Evolutionary conservation across 2,888 invertebrate genomes (phyloP).

Genomic region (Microctonus aethiopoides): DNA sequence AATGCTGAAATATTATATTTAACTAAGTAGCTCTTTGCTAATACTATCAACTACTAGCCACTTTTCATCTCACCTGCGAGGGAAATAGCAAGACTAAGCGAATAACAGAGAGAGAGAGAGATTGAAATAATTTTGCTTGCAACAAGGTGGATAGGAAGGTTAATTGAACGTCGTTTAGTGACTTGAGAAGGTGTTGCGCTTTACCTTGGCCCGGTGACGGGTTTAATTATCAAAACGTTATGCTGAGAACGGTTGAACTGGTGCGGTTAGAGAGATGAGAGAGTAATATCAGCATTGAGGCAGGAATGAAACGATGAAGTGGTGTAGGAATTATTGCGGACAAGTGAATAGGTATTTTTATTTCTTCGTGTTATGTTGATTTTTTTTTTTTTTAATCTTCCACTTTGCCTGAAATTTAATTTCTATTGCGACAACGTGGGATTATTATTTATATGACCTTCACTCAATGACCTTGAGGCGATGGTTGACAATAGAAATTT

Average conservation of each 20-base stretch:
- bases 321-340: no score
- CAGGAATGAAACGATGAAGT: not conserved
- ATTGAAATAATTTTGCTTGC: slow-evolving; percentile 13
- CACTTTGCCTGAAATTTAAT: not conserved
- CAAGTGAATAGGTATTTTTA: not conserved
- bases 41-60: not conserved
- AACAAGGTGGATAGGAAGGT: slow-evolving; percentile 20
- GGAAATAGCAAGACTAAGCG: not conserved
- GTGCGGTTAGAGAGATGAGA: not conserved
- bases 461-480: slow-evolving; percentile 4
- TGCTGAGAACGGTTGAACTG: not conserved
- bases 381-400: not conserved
- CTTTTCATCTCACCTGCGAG: not conserved
- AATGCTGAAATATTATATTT: slow-evolving; percentile 5
- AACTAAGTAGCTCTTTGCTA: slow-evolving; percentile 7
- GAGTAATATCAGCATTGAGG: not conserved
- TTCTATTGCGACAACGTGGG: not conserved
- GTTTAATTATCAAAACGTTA: slow-evolving; percentile 30
- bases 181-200: slow-evolving; percentile 15
- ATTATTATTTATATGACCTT: slow-evolving; percentile 5
- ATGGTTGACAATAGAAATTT: slow-evolving; percentile 10
- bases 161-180: slow-evolving; percentile 34
- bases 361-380: not conserved
- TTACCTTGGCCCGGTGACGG: slow-evolving; percentile 10
- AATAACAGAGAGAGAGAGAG: not conserved